Base-by-base conservation (phyloP, 2,888 invertebrate species). In the Macroteleia sp. region DNA sequence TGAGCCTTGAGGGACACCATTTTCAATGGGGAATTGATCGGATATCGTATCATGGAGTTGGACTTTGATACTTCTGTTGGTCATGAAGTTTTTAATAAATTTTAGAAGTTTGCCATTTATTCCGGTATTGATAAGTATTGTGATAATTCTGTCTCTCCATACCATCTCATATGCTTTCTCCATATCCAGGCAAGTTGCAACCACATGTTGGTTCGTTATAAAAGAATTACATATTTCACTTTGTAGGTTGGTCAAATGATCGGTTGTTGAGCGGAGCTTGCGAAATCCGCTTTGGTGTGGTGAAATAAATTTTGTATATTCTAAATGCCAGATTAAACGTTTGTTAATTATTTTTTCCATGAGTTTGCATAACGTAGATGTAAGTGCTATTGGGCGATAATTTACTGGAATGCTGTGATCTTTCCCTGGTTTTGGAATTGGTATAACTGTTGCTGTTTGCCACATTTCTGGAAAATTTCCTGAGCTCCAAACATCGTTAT, bases 121-220 rank as follows among this genome's bases (percentile, higher is more conserved):
- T 4, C 30, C 30, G 10, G 3, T 19, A 9, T 28, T 17, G 3
- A 8, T 3, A 14, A 36, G 36, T 14, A 36, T 12, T 36, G 12
- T 5, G 8, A 30, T 30, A 12, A 61, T 52, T 16, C 62, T 41
- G 6, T 56, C 14, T 34, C 67, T 61, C 66, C 67, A 76, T 3
- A 69, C 46, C 69, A 78, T 74, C 16, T 80, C 80, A 54, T 74
- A 82, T 0, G 80, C 79, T 32, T 81, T 81, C 22, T 79, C 80
- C 16, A 79, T 59, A 32, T 82, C 73, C 16, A 82, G 42, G 12
- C 52, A 59, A 0, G 79, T 70, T 0, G 62, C 69, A 4, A 74
- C 20, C 3, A 79, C 25, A 32, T 81, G 78, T 41, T 77, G 46
- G 14, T 81, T 75, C 1, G 69, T 74, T 8, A 28, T 34, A 16